Percentiles rank a stretch among this genome's conserved stretches.
Evolutionary conservation across 1,140 invertebrate genomes (phyloP).

Genomic region (Amphibalanus amphitrite): DNA sequence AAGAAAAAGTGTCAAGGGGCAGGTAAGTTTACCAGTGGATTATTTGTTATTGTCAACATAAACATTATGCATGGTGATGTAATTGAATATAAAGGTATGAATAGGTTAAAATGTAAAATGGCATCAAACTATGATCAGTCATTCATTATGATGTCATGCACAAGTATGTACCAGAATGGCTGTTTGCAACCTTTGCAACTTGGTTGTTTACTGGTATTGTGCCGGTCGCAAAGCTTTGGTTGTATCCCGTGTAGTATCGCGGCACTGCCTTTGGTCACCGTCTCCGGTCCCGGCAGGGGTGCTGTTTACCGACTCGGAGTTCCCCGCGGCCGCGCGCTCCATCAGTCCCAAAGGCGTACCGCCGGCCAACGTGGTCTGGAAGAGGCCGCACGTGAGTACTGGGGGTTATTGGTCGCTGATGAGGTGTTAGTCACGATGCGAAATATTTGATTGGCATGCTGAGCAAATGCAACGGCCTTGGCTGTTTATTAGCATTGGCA

Average conservation of each 20-base stretch:
- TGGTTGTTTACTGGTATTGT: neutral
- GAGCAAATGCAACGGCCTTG: neutral
- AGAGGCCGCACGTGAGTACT: slow-evolving; percentile 16
- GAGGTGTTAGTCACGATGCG: neutral
- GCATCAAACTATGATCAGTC: too few species aligned
- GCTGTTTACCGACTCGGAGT: slow-evolving; percentile 18
- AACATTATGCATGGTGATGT: neutral
- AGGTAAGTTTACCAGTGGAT: slow-evolving; percentile 10
- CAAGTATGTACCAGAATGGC: neutral
- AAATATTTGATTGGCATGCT: neutral
- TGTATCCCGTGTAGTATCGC: too few species aligned
- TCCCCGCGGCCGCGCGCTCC: slow-evolving; percentile 17
- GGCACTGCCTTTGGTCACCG: too few species aligned
- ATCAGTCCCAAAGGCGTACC: slow-evolving; percentile 16
- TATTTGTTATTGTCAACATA: neutral
- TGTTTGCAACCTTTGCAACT: neutral
- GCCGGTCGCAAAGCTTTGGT: too few species aligned
- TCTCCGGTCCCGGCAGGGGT: slow-evolving; percentile 11
- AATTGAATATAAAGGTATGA: neutral
- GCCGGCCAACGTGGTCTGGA: slow-evolving; percentile 17
- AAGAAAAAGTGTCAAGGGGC: slow-evolving; percentile 17
- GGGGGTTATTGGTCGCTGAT: neutral
- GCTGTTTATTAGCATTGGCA: neutral
- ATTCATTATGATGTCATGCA: neutral
- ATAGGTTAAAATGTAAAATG: neutral